These are phyloP conservation scores for Trichoplusia ni DNA, from an alignment of 1,140 invertebrate species.

Conservation along the genomic window DNA sequence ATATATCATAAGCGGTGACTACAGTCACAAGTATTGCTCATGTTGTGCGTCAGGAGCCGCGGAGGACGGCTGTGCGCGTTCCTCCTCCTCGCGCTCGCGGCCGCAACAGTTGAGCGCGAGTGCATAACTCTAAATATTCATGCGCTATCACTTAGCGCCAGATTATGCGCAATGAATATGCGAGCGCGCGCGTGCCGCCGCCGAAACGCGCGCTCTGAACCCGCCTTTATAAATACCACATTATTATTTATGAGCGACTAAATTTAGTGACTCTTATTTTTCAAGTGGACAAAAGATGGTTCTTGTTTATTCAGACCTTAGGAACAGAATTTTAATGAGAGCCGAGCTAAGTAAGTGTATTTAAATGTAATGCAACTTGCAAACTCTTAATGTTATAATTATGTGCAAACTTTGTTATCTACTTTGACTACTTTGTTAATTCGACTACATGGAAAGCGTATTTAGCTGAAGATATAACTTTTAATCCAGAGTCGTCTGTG, in stretches of 20 bases:
- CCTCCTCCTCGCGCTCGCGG: background rate
- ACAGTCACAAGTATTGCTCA: too few species aligned
- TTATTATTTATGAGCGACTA: slow-evolving; percentile 11
- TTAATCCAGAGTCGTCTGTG: background rate
- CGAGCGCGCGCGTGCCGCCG: background rate
- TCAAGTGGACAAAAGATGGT: slow-evolving; percentile 1
- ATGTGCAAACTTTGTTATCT: background rate
- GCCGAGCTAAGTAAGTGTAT: background rate
- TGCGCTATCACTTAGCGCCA: slow-evolving; percentile 14
- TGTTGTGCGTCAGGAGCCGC: too few species aligned
- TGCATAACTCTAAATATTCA: slow-evolving; percentile 16
- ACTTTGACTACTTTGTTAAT: background rate
- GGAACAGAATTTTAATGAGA: background rate
- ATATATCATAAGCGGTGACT: too few species aligned
- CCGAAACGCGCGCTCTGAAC: background rate
- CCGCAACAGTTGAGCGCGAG: slow-evolving; percentile 1
- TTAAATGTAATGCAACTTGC: background rate
- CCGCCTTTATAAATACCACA: slow-evolving; percentile 12
- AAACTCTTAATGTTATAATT: background rate
- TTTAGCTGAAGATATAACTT: background rate
- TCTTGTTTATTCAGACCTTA: background rate
- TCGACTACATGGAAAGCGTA: background rate
- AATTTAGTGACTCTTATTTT: background rate
- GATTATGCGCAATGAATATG: slow-evolving; percentile 16
- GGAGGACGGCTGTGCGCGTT: too few species aligned